phyloP scores from a whole-genome alignment of 2,113 vertebrate genomes.

The Corythornis vintsioides region DNA sequence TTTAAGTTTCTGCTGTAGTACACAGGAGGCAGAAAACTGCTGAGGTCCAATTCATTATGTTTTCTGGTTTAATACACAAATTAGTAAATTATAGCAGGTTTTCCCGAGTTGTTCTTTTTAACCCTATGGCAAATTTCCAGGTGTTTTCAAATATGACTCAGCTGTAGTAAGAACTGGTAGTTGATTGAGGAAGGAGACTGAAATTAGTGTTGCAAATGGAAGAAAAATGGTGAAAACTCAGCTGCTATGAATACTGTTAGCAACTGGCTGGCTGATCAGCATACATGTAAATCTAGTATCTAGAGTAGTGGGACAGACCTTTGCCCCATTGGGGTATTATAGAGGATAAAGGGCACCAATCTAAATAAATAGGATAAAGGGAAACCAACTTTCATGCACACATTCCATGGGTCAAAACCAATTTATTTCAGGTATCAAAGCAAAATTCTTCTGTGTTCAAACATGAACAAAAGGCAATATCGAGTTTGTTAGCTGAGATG shows the following conservation, averaged over 20 bases:
- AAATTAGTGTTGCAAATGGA: background rate
- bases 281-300: background rate
- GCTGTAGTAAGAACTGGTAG: background rate
- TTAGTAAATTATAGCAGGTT: slow-evolving; percentile 11
- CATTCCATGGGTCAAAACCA: background rate
- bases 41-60: background rate
- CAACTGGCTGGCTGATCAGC: background rate
- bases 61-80: slow-evolving; percentile 12
- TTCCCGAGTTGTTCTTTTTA: slow-evolving; percentile 6
- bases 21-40: background rate
- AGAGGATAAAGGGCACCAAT: background rate
- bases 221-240: background rate
- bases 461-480: background rate
- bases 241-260: background rate
- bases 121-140: background rate
- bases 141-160: background rate
- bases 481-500: background rate
- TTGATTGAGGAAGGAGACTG: background rate
- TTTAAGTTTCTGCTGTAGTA: background rate
- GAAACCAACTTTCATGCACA: background rate
- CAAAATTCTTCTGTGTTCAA: background rate
- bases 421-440: background rate
- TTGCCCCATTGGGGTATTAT: background rate
- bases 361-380: background rate
- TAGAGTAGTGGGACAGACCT: background rate